A percentile compares a stretch with the other conserved stretches of the same genome.
Evolutionary conservation across 2,888 invertebrate species (phyloP).

Genomic region (Ferrisia virgata): DNA sequence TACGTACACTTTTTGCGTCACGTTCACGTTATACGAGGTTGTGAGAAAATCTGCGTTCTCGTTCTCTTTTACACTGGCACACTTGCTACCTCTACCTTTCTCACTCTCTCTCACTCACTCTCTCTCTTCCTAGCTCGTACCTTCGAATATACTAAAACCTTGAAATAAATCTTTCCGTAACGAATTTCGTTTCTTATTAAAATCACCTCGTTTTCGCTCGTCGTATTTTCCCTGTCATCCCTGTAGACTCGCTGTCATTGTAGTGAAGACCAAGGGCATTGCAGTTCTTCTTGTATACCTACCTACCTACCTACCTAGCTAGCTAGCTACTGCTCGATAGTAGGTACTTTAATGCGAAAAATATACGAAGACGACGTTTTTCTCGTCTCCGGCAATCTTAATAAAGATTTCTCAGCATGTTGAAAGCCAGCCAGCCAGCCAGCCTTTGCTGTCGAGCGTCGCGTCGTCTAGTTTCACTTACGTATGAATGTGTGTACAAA

Average conservation of each 20-base stretch:
- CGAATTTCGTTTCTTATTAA: conserved; percentile 17
- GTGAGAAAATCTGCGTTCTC: no score
- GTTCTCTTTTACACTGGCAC: no score
- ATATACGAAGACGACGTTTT: neutral
- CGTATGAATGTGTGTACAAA: no score
- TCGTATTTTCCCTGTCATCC: neutral
- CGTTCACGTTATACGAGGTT: no score
- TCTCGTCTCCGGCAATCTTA: neutral
- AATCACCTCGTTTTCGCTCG: neutral
- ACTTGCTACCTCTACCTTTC: neutral
- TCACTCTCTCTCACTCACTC: neutral
- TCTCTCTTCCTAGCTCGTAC: neutral
- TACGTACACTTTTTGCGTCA: no score
- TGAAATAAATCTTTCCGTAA: neutral
- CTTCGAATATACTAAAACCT: neutral
- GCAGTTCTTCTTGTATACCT: neutral
- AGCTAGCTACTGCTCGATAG: neutral
- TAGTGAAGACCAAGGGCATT: neutral
- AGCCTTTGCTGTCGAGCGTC: neutral
- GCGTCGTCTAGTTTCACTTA: no score
- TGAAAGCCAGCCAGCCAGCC: neutral
- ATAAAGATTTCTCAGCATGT: neutral
- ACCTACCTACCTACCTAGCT: no score
- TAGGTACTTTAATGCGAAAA: neutral
- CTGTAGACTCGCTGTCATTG: no score